Conservation (phyloP, 2,888 invertebrate species). For the Chromoteleia sp. region DNA sequence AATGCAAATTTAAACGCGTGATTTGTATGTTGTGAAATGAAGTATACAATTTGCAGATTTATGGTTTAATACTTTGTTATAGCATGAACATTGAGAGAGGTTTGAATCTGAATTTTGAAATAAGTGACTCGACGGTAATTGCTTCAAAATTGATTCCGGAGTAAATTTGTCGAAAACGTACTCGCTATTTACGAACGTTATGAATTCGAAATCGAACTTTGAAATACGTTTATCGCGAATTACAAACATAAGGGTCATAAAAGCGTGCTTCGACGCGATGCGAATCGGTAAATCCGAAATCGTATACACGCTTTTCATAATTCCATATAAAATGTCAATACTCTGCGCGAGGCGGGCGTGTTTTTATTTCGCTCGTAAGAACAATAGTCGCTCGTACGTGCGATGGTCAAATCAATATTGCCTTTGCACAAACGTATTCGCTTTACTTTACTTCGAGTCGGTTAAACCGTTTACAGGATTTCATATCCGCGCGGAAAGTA, state of each 20-base stretch:
- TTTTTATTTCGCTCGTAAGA: constrained; percentile 39
- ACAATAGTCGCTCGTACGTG: constrained; percentile 40
- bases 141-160: too few relatives aligned
- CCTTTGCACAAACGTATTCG: constrained; percentile 41
- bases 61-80: too few relatives aligned
- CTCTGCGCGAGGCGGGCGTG: constrained; percentile 3
- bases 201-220: not conserved
- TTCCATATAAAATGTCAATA: constrained; percentile 39
- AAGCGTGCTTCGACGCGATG: not conserved
- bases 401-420: constrained; percentile 60
- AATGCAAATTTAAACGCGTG: too few relatives aligned
- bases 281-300: constrained; percentile 4
- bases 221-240: constrained; percentile 3
- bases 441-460: constrained; percentile 43
- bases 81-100: too few relatives aligned
- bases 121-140: too few relatives aligned
- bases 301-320: constrained; percentile 25
- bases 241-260: not conserved
- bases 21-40: too few relatives aligned
- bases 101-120: too few relatives aligned
- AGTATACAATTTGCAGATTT: too few relatives aligned
- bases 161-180: too few relatives aligned
- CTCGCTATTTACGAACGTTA: too few relatives aligned
- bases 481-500: constrained; percentile 18
- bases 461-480: constrained; percentile 49